Evolutionary conservation across 1,140 invertebrate genomes (phyloP), one percentile per base, ranked within the genome.

Genomic region (Trichomalopsis sarcophagae): DNA sequence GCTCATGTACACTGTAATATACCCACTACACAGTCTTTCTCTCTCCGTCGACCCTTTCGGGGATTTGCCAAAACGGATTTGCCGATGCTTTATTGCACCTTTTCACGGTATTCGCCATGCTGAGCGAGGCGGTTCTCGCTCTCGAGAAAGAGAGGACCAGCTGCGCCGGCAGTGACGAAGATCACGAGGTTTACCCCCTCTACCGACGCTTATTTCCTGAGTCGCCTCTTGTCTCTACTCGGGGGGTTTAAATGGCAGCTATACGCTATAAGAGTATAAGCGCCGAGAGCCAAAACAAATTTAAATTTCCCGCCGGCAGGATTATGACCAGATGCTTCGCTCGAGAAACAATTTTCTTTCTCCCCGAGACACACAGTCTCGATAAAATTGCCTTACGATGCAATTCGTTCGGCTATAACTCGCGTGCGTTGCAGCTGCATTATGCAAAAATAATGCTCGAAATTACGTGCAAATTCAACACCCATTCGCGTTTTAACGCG

Each of bases 11-110:
- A 62, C 55, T 55, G 14, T 14, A 55, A 55, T 17, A 11, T 14
- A 50, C 27, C 27, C 1, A 27, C 27, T 27, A 27, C 66, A 11
- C 66, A 23, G 10, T 68, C 21, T 68, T 7, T 71, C 69, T 6
- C 66, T n/a, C 36, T 75, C n/a, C n/a, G 27, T 27, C 33, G 7
- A n/a, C 36, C 68, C 79, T 73, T 73, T 81, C 11, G 21, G 23
- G 79, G 79, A 71, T 82, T 62, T 82, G 81, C 81, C 81, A 62
- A 82, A 82, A 82, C 71, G 81, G 81, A 82, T 82, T 55, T 75
- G n/a, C 81, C 47, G n/a, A 82, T 82, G 81, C 71, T 75, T 82
- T 82, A 75, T 82, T 81, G 80, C 80, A 50, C 69, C 80, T 73
- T 81, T 81, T 73, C 80, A 73, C 36, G 80, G 80, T 23, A 81